Evolutionary conservation across 2,113 vertebrate species (phyloP), one percentile per base, ranked within the genome.

Genomic region (Myodes glareolus): DNA sequence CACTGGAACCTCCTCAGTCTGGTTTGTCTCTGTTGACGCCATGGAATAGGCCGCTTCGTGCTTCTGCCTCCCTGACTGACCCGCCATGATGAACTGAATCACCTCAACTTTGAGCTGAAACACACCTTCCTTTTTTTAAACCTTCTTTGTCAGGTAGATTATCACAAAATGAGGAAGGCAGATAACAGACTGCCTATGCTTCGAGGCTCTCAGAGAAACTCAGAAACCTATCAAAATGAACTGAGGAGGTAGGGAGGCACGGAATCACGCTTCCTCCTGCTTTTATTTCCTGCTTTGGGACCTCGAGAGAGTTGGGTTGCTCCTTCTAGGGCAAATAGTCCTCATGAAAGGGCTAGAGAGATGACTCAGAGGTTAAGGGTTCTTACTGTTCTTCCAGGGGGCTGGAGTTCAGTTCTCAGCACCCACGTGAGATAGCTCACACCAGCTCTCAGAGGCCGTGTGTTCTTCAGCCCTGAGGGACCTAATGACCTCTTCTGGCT

Each of bases 161-260:
- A 16, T 55, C 47, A 70, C 47, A 72, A 52, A 27, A 52, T 10
- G 23, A n/a, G 47, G 47, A 72, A 10, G 5, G 33, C 45, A 8
- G 50, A 50, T 6, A 72, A 55, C 39, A 72, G 10, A 17, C 94
- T 97, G 97, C 97, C 76, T 27, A 50, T 21, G 82, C 6, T 52
- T 73, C 94, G 65, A n/a, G 65, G 42, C 42, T 96, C 91, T 36
- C 11, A 50, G 90, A 80, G 67, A 84, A 96, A 67, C 47, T 84
- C 88, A 67, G 61, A 67, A 94, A 67, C 42, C 14, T 67, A 77
- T 58, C 65, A 58, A 75, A 92, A 90, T 89, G 80, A 92, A 75
- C 4, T 23, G 81, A 92, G n/a, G 31, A 45, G n/a, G 31, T 29
- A 23, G 29, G 45, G 25, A 29, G 3, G 31, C 27, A 23, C 12